Evolutionary conservation across 2,797 vertebrate genomes (phyloP).

Genomic region (Pangasius krempfi): DNA sequence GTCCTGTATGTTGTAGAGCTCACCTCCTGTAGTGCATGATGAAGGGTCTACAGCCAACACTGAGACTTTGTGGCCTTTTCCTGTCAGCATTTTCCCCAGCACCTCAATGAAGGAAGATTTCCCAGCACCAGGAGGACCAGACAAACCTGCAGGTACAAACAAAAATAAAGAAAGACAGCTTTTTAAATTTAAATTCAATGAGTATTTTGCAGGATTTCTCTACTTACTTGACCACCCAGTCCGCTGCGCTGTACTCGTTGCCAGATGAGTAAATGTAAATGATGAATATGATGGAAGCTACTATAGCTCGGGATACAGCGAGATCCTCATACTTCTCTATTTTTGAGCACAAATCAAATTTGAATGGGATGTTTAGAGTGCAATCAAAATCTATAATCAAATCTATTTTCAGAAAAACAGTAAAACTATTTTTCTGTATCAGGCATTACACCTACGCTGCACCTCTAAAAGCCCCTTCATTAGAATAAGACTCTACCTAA

Average conservation of each 20-base stretch:
- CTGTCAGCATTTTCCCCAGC: conserved; percentile 95
- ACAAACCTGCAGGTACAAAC: conserved; percentile 79
- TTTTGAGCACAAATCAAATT: background rate
- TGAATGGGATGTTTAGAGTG: background rate
- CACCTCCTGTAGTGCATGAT: conserved; percentile 94
- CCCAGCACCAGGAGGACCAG: conserved; percentile 95
- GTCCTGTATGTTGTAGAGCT: conserved; percentile 15
- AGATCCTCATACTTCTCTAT: background rate
- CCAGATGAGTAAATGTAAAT: background rate
- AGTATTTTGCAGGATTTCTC: background rate
- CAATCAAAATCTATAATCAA: background rate
- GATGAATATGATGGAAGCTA: background rate
- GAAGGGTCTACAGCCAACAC: conserved; percentile 97
- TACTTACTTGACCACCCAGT: too few species aligned
- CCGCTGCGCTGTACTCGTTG: background rate
- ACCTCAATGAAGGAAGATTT: conserved; percentile 97
- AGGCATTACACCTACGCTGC: background rate
- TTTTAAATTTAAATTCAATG: background rate
- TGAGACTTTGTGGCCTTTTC: conserved; percentile 86
- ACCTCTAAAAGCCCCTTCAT: background rate
- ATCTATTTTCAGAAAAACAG: too few species aligned
- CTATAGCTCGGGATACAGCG: background rate
- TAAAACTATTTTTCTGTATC: background rate
- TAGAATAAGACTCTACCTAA: background rate
- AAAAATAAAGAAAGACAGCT: background rate